These are phyloP conservation scores for Limnephilus auricula DNA, from an alignment of 2,888 invertebrate genomes.

Conservation along the genomic window DNA sequence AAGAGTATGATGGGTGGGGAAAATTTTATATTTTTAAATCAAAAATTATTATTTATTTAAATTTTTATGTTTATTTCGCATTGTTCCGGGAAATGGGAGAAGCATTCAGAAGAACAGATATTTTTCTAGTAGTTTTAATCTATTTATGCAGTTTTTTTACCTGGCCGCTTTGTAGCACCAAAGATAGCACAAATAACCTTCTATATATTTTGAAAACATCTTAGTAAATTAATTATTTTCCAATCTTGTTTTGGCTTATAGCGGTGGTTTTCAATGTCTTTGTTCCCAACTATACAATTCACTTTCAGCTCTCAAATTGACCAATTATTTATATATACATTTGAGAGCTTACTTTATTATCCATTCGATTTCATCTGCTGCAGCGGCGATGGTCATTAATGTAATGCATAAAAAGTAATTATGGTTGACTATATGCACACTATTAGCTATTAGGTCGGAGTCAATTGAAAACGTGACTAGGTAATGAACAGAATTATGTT, in stretches of 20 bases:
- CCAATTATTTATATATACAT: conserved; percentile 34
- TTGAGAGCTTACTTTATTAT: conserved; percentile 29
- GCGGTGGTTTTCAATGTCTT: not conserved
- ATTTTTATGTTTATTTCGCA: not conserved
- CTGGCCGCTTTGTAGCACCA: not conserved
- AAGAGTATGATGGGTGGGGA: too few relatives aligned
- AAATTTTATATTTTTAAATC: too few relatives aligned
- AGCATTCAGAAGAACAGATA: not conserved
- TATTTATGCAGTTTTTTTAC: not conserved
- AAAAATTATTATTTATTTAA: too few relatives aligned
- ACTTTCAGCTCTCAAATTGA: conserved; percentile 41
- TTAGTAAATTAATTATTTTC: not conserved
- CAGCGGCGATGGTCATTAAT: conserved; percentile 40
- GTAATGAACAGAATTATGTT: conserved; percentile 64
- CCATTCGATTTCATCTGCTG: conserved; percentile 49
- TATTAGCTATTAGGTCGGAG: conserved; percentile 50
- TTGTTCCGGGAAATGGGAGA: too few relatives aligned
- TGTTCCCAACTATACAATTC: conserved; percentile 19
- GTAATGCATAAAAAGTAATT: conserved; percentile 57
- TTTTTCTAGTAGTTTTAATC: not conserved
- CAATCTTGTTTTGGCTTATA: conserved; percentile 14
- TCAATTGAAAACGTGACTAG: conserved; percentile 65
- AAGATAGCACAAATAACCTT: not conserved
- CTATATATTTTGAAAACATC: not conserved
- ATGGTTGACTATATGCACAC: conserved; percentile 51